Evolutionary conservation across 2,888 invertebrate species (phyloP).

Genomic region (Ligdia adustata): DNA sequence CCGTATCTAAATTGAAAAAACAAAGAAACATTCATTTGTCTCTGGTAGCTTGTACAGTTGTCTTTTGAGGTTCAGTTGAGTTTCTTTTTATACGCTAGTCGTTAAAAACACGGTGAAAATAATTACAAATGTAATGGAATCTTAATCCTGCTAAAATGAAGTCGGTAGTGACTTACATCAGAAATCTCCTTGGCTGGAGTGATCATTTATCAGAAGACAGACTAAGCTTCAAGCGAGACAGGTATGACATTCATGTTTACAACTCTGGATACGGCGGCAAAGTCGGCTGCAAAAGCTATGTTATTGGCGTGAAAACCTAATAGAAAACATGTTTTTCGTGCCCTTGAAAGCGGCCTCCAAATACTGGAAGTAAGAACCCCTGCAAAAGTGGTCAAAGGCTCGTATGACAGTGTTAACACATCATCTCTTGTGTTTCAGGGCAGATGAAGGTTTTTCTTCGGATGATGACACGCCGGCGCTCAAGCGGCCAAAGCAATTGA

Average conservation of each 20-base stretch:
- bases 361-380: slow-evolving; percentile 69
- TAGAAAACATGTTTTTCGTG: slow-evolving; percentile 61
- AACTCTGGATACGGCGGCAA: slow-evolving; percentile 81
- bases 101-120: slow-evolving; percentile 31
- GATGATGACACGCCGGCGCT: slow-evolving; percentile 70
- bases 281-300: slow-evolving; percentile 51
- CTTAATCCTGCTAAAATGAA: slow-evolving; percentile 66
- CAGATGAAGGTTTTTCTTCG: slow-evolving; percentile 66
- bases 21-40: background rate
- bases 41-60: slow-evolving; percentile 41
- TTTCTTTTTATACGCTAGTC: slow-evolving; percentile 45
- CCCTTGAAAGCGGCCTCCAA: slow-evolving; percentile 65
- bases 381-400: slow-evolving; percentile 2
- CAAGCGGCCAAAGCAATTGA: slow-evolving; percentile 67
- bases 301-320: slow-evolving; percentile 29
- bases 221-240: slow-evolving; percentile 76
- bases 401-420: background rate
- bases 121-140: slow-evolving; percentile 65
- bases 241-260: slow-evolving; percentile 81
- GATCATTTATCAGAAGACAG: slow-evolving; percentile 58
- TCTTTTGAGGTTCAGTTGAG: slow-evolving; percentile 47
- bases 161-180: slow-evolving; percentile 72
- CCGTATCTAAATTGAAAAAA: too few species aligned
- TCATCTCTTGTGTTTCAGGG: slow-evolving; percentile 53
- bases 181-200: slow-evolving; percentile 66